These are phyloP conservation scores for Hemiscyllium ocellatum DNA, from an alignment of 2,113 vertebrate species.

Conservation along the genomic window DNA sequence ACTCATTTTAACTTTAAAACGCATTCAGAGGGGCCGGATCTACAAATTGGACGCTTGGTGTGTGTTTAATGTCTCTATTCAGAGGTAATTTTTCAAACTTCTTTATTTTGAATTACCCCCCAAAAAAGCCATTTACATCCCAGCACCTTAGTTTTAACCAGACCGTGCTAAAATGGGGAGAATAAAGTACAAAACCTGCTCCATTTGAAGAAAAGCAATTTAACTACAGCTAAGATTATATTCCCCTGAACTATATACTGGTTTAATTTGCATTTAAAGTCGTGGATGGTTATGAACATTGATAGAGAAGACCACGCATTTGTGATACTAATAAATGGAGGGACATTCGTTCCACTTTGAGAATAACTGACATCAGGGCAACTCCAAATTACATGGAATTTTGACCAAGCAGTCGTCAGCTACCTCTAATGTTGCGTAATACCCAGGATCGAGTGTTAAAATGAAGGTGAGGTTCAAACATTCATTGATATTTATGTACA, in stretches of 20 bases:
- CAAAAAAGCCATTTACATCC: background rate
- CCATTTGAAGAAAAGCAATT: background rate
- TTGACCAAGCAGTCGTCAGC: background rate
- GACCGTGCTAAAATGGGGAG: background rate
- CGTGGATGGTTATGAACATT: background rate
- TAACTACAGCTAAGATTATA: background rate
- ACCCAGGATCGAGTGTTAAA: background rate
- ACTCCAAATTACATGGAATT: background rate
- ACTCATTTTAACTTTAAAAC: background rate
- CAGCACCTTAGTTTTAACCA: background rate
- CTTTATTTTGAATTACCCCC: background rate
- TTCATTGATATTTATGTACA: background rate
- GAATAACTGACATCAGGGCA: background rate
- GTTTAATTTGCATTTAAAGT: background rate
- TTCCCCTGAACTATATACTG: background rate
- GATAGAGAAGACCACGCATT: background rate
- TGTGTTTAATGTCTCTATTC: background rate
- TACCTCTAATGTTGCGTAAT: background rate
- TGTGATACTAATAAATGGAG: background rate
- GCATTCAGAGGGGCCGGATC: background rate
- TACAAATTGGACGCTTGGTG: background rate
- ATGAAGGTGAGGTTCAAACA: background rate
- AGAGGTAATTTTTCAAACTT: background rate
- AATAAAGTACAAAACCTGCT: background rate
- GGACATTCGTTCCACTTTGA: background rate